Evolutionary conservation across 2,888 invertebrate genomes (phyloP).

Genomic region (Chamaedrilus cognettii): DNA sequence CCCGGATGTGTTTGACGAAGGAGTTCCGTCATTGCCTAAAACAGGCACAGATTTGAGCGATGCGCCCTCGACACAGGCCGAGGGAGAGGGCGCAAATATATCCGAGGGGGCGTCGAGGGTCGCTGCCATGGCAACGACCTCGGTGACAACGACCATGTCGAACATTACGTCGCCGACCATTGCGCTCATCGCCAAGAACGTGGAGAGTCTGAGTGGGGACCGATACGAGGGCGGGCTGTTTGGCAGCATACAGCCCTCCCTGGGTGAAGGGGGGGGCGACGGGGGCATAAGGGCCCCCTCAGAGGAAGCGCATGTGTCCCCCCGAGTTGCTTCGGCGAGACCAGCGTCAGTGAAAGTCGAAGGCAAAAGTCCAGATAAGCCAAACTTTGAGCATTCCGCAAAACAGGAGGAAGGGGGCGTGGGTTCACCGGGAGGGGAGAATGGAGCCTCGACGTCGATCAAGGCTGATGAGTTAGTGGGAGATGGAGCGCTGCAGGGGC

Average conservation of each 20-base stretch:
- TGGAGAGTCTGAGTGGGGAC: constrained; percentile 57
- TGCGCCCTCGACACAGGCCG: neutral
- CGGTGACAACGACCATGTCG: constrained; percentile 47
- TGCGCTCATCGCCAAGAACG: constrained; percentile 58
- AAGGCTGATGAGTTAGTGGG: neutral
- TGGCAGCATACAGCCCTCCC: constrained; percentile 54
- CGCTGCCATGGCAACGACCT: constrained; percentile 46
- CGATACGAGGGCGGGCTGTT: constrained; percentile 56
- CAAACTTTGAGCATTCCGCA: neutral
- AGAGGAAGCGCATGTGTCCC: neutral
- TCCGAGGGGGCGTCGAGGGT: neutral
- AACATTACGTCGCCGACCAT: constrained; percentile 58
- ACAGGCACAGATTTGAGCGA: too few species aligned
- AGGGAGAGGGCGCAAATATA: neutral
- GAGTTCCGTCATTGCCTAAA: neutral
- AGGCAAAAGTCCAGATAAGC: neutral
- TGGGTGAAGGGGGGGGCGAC: neutral
- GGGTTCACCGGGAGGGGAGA: neutral
- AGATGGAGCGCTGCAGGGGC: too few species aligned
- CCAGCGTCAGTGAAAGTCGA: neutral
- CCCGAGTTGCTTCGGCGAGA: neutral
- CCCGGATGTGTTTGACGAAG: neutral
- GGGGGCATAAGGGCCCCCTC: too few species aligned
- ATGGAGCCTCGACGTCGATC: neutral
- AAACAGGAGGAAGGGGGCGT: neutral